Base-by-base conservation (phyloP, 2,797 vertebrate species). In the Enteromius trimaculatus region DNA sequence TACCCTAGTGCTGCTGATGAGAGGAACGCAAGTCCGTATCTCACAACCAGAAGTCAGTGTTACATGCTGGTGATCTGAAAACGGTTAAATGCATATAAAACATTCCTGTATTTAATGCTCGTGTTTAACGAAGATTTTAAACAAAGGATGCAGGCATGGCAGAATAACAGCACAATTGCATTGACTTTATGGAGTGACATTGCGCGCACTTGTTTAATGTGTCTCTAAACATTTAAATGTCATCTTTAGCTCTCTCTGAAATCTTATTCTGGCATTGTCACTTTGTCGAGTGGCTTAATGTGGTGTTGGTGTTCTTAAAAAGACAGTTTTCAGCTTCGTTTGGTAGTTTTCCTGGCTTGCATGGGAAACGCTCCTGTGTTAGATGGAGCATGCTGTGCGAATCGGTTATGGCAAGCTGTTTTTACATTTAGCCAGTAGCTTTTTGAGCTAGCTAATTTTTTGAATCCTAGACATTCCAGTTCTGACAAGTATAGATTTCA, bases 1-100 rank as follows among this genome's bases (percentile, higher is more conserved):
- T 49, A 29, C 26, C n/a, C 6, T n/a, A 9, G 34, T 77, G 81
- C 6, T 82, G 80, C 80, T 82, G 80, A 82, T 82, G 80, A 60
- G 60, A 82, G 44, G 14, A 6, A 60, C 47, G 16, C n/a, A 77
- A 77, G 64, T 77, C 21, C 70, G 6, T 39, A 23, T 64, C 31
- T 9, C 47, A 39, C 44, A 66, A 71, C 16, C 11, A 21, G 31
- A 75, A 65, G 42, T 74, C 58, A 9, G n/a, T 14, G 42, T n/a
- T 31, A 39, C 39, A 60, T 26, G 21, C 26, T 34, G 55, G 19
- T 4, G 42, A 49, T 64, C 4, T 64, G 55, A 37, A 53, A 65
- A 71, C 29, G 29, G 10, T 31, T 47, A 29, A 31, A 64, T 31
- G 3, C 31, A 19, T 72, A 49, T 5, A 29, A 9, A 8, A 19